Conservation (phyloP, 2,113 vertebrate genomes). For the Albula glossodonta region DNA sequence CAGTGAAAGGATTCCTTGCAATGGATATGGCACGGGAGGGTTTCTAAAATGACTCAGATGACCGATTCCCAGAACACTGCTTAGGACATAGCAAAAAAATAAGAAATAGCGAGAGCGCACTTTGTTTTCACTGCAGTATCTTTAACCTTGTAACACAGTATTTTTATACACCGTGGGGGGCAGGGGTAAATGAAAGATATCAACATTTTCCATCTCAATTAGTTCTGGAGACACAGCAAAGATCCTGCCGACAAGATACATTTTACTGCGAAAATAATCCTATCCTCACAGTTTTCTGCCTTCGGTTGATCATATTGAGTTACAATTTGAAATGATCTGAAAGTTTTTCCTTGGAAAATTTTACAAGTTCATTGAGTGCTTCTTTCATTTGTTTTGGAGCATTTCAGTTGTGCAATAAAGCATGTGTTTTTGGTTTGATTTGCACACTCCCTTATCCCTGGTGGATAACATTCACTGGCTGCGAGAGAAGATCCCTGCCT, state of each 20-base stretch:
- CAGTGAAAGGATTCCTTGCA: too few relatives aligned
- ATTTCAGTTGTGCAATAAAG: constrained; percentile 18
- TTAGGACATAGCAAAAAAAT: too few relatives aligned
- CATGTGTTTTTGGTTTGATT: constrained; percentile 28
- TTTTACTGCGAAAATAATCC: neutral
- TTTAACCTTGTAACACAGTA: too few relatives aligned
- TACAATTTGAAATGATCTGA: neutral
- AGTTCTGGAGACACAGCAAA: neutral
- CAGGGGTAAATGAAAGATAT: neutral
- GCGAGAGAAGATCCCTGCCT: neutral
- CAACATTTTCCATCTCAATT: neutral
- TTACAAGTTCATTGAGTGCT: constrained; percentile 2
- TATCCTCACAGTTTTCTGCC: neutral
- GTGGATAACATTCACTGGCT: constrained; percentile 20
- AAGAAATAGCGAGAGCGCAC: too few relatives aligned
- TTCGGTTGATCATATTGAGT: neutral
- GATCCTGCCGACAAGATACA: neutral
- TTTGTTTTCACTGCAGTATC: too few relatives aligned
- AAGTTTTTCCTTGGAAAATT: constrained; percentile 5
- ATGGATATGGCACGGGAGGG: too few relatives aligned
- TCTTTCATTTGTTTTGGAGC: constrained; percentile 16
- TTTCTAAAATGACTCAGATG: too few relatives aligned
- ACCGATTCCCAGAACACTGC: too few relatives aligned
- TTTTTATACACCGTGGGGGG: too few relatives aligned
- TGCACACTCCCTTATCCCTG: constrained; percentile 3